Percentiles rank a stretch among this genome's conserved stretches.
Evolutionary conservation across 2,113 vertebrate genomes (phyloP).

Genomic region (Ranitomeya variabilis): DNA sequence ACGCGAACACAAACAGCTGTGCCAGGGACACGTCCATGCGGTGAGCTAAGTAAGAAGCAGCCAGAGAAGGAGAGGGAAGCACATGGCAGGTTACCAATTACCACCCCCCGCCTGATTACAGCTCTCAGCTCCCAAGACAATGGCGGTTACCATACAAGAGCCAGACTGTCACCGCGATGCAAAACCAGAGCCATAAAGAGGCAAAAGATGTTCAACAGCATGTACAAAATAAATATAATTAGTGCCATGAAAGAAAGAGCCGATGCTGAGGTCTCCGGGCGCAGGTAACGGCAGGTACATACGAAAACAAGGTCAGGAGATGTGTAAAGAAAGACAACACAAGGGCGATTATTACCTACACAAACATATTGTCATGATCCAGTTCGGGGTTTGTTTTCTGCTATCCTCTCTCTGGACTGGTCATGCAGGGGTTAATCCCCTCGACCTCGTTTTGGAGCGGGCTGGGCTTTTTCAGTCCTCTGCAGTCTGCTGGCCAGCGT

Average conservation of each 20-base stretch:
- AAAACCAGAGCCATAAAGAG: slow-evolving; percentile 7
- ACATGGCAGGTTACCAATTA: slow-evolving; percentile 39
- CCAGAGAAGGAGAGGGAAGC: slow-evolving; percentile 25
- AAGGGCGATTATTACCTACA: background rate
- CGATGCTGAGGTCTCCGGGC: background rate
- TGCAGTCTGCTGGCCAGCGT: too few relatives aligned
- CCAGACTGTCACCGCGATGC: background rate
- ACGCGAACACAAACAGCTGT: slow-evolving; percentile 33
- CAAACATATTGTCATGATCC: background rate
- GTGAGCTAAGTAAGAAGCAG: slow-evolving; percentile 44
- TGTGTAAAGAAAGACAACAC: background rate
- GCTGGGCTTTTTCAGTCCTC: too few relatives aligned
- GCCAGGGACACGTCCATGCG: slow-evolving; percentile 34
- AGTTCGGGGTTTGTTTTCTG: too few relatives aligned
- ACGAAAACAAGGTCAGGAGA: background rate
- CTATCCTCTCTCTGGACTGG: too few relatives aligned
- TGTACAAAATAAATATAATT: slow-evolving; percentile 6
- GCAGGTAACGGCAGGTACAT: background rate
- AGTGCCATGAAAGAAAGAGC: background rate
- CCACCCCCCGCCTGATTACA: slow-evolving; percentile 41
- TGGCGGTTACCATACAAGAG: background rate
- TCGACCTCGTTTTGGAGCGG: too few relatives aligned
- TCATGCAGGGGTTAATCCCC: too few relatives aligned
- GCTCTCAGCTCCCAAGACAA: slow-evolving; percentile 5
- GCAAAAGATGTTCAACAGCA: slow-evolving; percentile 17